These are phyloP conservation scores for Prionchulus punctatus DNA, from an alignment of 2,888 invertebrate species.

Conservation along the genomic window DNA sequence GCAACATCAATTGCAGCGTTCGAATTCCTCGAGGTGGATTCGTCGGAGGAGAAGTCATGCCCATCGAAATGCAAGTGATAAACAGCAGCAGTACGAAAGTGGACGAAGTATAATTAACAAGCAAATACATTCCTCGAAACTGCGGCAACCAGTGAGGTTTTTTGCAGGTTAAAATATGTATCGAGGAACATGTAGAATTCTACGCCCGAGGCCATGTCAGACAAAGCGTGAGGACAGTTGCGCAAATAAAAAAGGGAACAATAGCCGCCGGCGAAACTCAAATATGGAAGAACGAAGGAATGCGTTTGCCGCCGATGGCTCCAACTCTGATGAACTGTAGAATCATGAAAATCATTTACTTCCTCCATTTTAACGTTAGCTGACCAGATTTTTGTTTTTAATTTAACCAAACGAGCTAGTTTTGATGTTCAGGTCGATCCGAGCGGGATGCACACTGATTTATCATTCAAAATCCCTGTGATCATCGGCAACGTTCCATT, in stretches of 20 bases:
- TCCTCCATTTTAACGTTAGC: neutral
- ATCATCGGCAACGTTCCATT: constrained; percentile 8
- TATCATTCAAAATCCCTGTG: constrained; percentile 8
- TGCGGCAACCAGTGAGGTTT: no score
- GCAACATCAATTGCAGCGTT: neutral
- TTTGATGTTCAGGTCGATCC: constrained; percentile 2
- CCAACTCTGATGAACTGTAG: neutral
- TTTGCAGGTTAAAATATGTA: no score
- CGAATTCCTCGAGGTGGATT: neutral
- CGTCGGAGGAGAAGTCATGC: constrained; percentile 2
- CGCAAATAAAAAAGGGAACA: neutral
- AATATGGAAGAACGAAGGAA: neutral
- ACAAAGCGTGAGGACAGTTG: no score
- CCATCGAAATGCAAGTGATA: neutral
- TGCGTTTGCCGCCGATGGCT: neutral
- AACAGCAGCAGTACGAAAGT: constrained; percentile 3
- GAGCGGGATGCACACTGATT: neutral
- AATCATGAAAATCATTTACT: neutral
- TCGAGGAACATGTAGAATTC: no score
- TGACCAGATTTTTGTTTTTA: no score
- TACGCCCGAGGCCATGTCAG: no score
- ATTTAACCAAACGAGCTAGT: no score
- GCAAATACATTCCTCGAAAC: no score
- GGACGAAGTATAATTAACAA: no score
- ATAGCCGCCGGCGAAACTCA: neutral